Evolutionary conservation across 2,113 vertebrate genomes (phyloP), one percentile per base, ranked within the genome.

Genomic region (Elgaria multicarinata): DNA sequence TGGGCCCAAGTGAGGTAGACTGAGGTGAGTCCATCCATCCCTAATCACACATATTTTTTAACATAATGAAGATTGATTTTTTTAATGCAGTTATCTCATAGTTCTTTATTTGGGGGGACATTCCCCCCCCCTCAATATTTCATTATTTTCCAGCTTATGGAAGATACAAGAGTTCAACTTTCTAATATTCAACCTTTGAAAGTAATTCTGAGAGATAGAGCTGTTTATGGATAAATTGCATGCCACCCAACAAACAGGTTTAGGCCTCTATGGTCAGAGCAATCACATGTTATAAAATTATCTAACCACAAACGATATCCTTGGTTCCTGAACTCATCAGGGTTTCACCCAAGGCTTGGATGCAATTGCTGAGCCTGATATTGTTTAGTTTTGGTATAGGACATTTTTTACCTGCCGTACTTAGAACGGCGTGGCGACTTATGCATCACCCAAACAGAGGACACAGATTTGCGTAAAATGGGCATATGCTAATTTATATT

Each of bases 141-240:
- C n/a, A 28, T 66, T 28, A 31, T 36, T 42, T 64, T 28, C 36
- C 58, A 28, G 4, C 10, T n/a, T 71, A 84, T 33, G 24, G 83
- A 91, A 39, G 76, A 42, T 82, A 91, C 2, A 0, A 85, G 1
- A 18, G 12, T 2, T 0, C 6, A 42, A 36, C 83, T 87, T 44
- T 81, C 53, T 77, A 31, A 36, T 13, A 66, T 75, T 81, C 69
- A 87, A 14, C 0, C 1, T 31, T 71, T 33, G n/a, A 77, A 42
- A 58, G 50, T 39, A 31, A 64, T 69, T 89, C 58, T 46, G 81
- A 24, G n/a, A 75, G n/a, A n/a, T n/a, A 82, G 36, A 76, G 0
- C 74, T 39, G 16, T 42, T 83, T 86, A 55, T 85, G 88, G 42
- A 88, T 91, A 88, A n/a, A 80, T 62, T 53, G 20, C 46, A 75